Evolutionary conservation across 2,888 invertebrate species (phyloP), one percentile per base, ranked within the genome.

Genomic region (Ormyrus nitidulus): DNA sequence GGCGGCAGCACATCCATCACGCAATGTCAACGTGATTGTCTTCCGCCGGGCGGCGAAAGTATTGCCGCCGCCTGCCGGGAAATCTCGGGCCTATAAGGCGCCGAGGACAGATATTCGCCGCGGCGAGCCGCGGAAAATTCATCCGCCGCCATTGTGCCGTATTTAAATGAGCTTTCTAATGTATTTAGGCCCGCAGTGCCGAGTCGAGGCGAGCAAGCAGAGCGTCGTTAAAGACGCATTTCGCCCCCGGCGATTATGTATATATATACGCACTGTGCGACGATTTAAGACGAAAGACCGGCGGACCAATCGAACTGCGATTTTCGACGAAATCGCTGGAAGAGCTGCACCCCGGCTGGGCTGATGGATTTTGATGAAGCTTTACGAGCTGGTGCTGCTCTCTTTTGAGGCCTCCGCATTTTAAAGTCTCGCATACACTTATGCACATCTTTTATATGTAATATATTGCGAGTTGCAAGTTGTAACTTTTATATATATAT

Each of bases 21-120:
- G 84, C 85, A 88, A 87, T 89, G 90, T 90, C 90, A 90, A 87
- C 90, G 88, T 88, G 90, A 90, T 90, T 90, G 90, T 90, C 90
- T 90, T 89, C 87, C 86, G 87, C 84, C 85, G 73, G 87, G 84
- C 84, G 83, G 83, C 77, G 79, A 74, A 79, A 79, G 69, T 79
- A 79, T 79, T 79, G 79, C 34, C 34, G 34, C 4, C 34, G 34
- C 51, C 58, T 11, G 0, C 5, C 59, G 58, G 53, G 13, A 44
- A 64, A 68, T 59, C 49, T 56, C 54, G 68, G 13, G 44, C 11
- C 56, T 10, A 6, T 19, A 58, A 10, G 6, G 59, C 59, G 59
- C 0, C 34, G 46, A 8, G 65, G 9, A 19, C 69, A 58, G 51
- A 73, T 51, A 69, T 69, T 49, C 46, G 62, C 73, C 79, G 13